Evolutionary conservation across 2,797 vertebrate species (phyloP), one percentile per base, ranked within the genome.

Genomic region (Pangasius sanitwongsei): DNA sequence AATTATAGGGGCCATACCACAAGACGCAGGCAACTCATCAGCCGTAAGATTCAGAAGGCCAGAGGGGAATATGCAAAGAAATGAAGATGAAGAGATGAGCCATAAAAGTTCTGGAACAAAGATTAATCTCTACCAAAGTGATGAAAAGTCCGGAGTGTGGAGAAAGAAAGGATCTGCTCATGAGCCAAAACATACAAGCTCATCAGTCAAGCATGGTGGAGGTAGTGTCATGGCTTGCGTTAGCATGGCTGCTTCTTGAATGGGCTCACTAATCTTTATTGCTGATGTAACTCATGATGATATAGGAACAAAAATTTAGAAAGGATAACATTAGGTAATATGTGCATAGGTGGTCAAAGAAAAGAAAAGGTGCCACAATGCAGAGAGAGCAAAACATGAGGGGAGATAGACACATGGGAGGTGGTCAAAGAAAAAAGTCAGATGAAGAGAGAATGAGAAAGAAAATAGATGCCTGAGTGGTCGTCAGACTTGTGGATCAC

Each of bases 381-480:
- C 34, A 55, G 20, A 87, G 63, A 81, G 13, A 55, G 31, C 20
- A 41, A 81, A 80, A 44, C 18, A 23, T 34, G 28, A n/a, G 44
- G 61, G 31, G 23, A 81, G 31, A 65, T 11, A 37, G n/a, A 81
- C 3, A 28, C 6, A 81, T 6, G 8, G 48, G 53, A 44, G 78
- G 55, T 70, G 37, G 61, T 59, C 31, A 57, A 31, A 25, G 50
- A 57, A 55, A 53, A 78, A 44, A 8, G 37, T 48, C 57, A 88
- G 69, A 74, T 70, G 67, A 83, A 59, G 16, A 55, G 70, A 75
- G 28, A 88, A 77, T 77, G 28, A 72, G 28, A 84, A 70, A 34
- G 70, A 77, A 83, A 88, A 88, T 84, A 84, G 81, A 84, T 63
- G 82, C n/a, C 69, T 67, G 82, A 88, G 31, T 63, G 57, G 53